Percentiles rank a stretch among this genome's conserved stretches.
Evolutionary conservation across 1,140 invertebrate genomes (phyloP).

Genomic region (Diabrotica virgifera): DNA sequence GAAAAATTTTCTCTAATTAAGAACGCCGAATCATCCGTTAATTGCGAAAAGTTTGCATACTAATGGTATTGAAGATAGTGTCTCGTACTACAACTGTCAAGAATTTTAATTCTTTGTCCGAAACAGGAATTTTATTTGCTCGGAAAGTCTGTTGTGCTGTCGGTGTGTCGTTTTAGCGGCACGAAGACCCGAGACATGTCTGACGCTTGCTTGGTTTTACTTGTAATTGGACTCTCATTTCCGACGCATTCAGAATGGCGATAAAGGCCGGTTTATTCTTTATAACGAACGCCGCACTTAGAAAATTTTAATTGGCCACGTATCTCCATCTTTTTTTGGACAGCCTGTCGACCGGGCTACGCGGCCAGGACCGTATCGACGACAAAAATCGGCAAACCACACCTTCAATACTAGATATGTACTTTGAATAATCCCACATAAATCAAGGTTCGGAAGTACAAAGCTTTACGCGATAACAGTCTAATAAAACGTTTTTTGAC

Average conservation of each 20-base stretch:
- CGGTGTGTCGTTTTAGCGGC: conserved; percentile 37
- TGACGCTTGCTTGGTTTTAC: conserved; percentile 41
- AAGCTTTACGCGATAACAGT: too few relatives aligned
- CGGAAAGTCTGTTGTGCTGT: conserved; percentile 35
- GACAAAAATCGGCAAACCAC: background rate
- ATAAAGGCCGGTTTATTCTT: conserved; percentile 44
- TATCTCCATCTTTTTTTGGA: conserved; percentile 37
- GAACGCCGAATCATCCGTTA: conserved; percentile 13
- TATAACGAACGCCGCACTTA: conserved; percentile 43
- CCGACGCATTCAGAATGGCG: conserved; percentile 46
- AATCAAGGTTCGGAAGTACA: too few relatives aligned
- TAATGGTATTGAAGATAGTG: conserved; percentile 20
- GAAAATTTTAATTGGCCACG: conserved; percentile 47
- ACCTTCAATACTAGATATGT: too few relatives aligned
- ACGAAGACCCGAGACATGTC: conserved; percentile 40
- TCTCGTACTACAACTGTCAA: conserved; percentile 28
- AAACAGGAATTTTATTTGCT: conserved; percentile 26
- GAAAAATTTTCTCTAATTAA: conserved; percentile 21
- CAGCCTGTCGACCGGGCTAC: conserved; percentile 21
- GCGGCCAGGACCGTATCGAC: background rate
- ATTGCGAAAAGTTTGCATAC: conserved; percentile 21
- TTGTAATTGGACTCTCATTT: conserved; percentile 47
- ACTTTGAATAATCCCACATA: too few relatives aligned
- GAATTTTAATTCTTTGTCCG: conserved; percentile 29
- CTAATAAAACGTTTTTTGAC: too few relatives aligned